These are phyloP conservation scores for Empis stercorea DNA, from an alignment of 2,888 invertebrate species.

Conservation along the genomic window DNA sequence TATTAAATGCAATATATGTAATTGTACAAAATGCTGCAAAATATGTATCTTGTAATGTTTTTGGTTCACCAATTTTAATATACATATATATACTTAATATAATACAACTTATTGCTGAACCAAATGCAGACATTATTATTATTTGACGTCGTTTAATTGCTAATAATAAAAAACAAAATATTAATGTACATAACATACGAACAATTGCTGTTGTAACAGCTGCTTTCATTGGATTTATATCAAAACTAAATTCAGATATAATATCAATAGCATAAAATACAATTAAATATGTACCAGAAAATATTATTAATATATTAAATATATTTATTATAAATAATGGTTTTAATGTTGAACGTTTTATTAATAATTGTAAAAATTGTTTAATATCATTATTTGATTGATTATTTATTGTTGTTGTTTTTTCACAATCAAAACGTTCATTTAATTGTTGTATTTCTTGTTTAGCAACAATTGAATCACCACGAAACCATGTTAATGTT, in stretches of 20 bases:
- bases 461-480: conserved; percentile 44
- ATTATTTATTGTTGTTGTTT: too few species aligned
- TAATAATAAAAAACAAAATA: conserved; percentile 52
- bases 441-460: conserved; percentile 48
- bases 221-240: conserved; percentile 40
- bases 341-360: conserved; percentile 50
- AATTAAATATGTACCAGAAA: conserved; percentile 63
- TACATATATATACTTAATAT: conserved; percentile 43
- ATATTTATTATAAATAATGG: conserved; percentile 59
- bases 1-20: conserved; percentile 61
- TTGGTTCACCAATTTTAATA: conserved; percentile 23
- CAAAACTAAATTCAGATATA: conserved; percentile 42
- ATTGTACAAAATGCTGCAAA: conserved; percentile 42
- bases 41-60: conserved; percentile 26
- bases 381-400: too few species aligned
- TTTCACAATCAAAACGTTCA: conserved; percentile 46
- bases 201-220: conserved; percentile 58
- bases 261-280: conserved; percentile 70
- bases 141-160: conserved; percentile 51
- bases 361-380: conserved; percentile 42
- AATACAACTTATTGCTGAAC: conserved; percentile 51
- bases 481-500: conserved; percentile 48
- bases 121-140: conserved; percentile 51
- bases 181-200: conserved; percentile 48
- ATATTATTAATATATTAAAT: conserved; percentile 58